Percentiles rank a stretch among this genome's conserved stretches.
These are phyloP conservation scores for Bettongia penicillata DNA, from an alignment of 2,113 vertebrate species.

Conservation along the genomic window DNA sequence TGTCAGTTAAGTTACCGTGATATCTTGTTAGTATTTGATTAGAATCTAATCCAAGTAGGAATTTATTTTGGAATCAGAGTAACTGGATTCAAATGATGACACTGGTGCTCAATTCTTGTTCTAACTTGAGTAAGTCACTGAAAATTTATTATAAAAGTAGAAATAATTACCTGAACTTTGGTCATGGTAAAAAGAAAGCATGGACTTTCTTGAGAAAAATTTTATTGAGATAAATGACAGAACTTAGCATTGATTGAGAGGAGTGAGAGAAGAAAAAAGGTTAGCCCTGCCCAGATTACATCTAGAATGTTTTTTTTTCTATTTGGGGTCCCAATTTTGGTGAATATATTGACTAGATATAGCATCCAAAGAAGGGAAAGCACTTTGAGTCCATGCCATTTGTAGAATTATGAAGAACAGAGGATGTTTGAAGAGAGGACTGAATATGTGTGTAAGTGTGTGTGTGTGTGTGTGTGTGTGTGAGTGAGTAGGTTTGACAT, in stretches of 20 bases:
- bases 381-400: too few relatives aligned
- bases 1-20: background rate
- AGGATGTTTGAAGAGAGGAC: too few relatives aligned
- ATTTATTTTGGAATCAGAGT: background rate
- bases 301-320: too few relatives aligned
- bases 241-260: background rate
- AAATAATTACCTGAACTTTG: background rate
- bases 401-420: too few relatives aligned
- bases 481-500: too few relatives aligned
- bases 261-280: too few relatives aligned
- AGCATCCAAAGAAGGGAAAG: too few relatives aligned
- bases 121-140: background rate
- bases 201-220: background rate
- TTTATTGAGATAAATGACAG: background rate
- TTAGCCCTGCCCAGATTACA: too few relatives aligned
- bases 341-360: too few relatives aligned
- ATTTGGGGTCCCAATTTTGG: too few relatives aligned
- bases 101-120: background rate
- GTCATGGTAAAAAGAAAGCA: background rate
- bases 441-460: background rate
- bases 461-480: too few relatives aligned
- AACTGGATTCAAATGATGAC: background rate
- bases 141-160: background rate
- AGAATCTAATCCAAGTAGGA: background rate
- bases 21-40: background rate